Evolutionary conservation across 2,797 vertebrate genomes (phyloP), one percentile per base, ranked within the genome.

Genomic region (Scolopax rusticola): DNA sequence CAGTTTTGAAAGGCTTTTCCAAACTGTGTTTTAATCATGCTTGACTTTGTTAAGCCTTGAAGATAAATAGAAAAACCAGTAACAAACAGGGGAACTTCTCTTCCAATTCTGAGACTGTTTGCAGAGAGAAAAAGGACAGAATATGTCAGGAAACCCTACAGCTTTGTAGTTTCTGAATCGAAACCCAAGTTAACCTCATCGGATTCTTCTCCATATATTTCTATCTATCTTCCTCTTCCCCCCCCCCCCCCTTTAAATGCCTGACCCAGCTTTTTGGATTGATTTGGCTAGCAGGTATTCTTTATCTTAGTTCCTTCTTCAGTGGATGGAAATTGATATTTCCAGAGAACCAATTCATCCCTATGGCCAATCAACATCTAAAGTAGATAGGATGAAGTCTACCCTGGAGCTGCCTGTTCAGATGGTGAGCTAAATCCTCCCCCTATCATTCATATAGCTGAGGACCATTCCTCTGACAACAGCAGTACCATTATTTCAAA

Each of bases 1-100:
- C 69, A 91, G 67, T 79, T 74, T 84, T 95, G 82, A 95, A 97
- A 95, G 33, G 51, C 48, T 97, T 93, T 76, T 95, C 69, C 57
- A 96, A 96, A 97, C 70, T 84, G 38, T 83, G 53, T 92, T 98
- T 97, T 97, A 97, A 90, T 96, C 85, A 85, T 89, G 17, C 94
- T 97, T 96, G 60, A 93, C 65, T 97, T 73, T 78, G 85, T 94
- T 96, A 97, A 97, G 71, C 74, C 74, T 84, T 93, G 87, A 92
- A 94, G 80, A 95, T 96, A 96, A 97, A 94, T 24, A 95, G 91
- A 71, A 71, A 96, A 91, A 79, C 21, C 33, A 68, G 59, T 59
- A 87, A 88, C 80, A 97, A 94, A 90, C 40, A 67, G 8, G 8
- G 43, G 89, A 92, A 93, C 80, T 88, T 69, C 90, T 95, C 71